Evolutionary conservation across 2,113 vertebrate species (phyloP), one percentile per base, ranked within the genome.

Genomic region (Tinamus guttatus): DNA sequence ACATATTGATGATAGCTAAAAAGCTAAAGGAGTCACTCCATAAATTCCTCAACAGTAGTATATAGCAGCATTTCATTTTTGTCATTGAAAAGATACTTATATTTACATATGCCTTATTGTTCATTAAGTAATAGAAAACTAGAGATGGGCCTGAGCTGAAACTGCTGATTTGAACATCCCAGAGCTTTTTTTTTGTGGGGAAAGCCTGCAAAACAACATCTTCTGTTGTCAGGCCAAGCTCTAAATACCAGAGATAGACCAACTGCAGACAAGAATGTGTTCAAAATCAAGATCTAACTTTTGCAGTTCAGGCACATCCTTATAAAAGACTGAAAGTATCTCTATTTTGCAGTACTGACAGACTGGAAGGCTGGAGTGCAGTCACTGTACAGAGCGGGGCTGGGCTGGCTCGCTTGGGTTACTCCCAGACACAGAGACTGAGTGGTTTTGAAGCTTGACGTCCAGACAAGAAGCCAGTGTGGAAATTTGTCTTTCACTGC

Each of bases 11-110:
- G 81, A 77, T 68, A 93, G 76, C 74, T 87, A 87, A 87, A 91
- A 89, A 76, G 63, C 74, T 85, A 92, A 94, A 67, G 91, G 5
- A 88, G 4, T 80, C 93, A 87, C 21, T 85, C 85, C 67, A 56
- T 69, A 58, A 41, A 95, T 87, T 81, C 49, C 58, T 96, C 75
- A 81, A 52, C 70, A 94, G 85, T 62, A 76, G 49, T 87, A 94
- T 88, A 91, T 96, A 97, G 95, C 94, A 96, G 94, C 91, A 91
- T 94, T 94, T 97, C 6, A 59, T 95, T 95, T 96, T 52, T 10
- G 58, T 81, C 84, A 85, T 69, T 90, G 79, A 80, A 91, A 96
- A 86, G 78, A 52, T 83, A 92, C 28, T 81, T 89, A 16, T 90
- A 95, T 95, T 95, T 96, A 96, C 68, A 93, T 63, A 93, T 21